Evolutionary conservation across 2,113 vertebrate species (phyloP).

Genomic region (Lophura nycthemera): DNA sequence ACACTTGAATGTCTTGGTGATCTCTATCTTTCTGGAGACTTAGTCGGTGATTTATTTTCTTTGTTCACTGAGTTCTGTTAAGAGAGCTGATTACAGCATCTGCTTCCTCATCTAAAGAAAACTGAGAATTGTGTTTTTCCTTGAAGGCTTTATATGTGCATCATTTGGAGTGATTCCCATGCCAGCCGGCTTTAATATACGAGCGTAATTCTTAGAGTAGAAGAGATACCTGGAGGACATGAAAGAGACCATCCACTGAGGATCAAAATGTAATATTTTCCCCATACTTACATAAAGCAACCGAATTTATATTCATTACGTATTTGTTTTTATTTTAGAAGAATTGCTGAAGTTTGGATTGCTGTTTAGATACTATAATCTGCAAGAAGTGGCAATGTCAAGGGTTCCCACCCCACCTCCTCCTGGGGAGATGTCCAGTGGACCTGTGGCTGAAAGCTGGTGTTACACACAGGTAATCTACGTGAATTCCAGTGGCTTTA

Average conservation of each 20-base stretch:
- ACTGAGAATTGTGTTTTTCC: background rate
- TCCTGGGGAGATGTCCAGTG: conserved; percentile 94
- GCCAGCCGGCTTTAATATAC: background rate
- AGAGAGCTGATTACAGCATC: background rate
- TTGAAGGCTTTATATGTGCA: background rate
- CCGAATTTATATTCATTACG: background rate
- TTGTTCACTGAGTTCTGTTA: background rate
- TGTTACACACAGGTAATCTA: conserved; percentile 96
- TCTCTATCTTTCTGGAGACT: background rate
- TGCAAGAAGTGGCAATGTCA: conserved; percentile 87
- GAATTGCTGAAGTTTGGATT: conserved; percentile 71
- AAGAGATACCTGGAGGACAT: background rate
- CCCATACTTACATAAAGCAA: background rate
- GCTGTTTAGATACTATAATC: conserved; percentile 66
- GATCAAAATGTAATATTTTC: background rate
- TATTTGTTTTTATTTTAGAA: conserved; percentile 53
- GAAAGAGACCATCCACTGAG: background rate
- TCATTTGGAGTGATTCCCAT: background rate
- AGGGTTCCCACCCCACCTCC: conserved; percentile 92
- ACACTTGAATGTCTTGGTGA: background rate
- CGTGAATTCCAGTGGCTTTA: background rate
- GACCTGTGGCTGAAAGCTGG: conserved; percentile 98
- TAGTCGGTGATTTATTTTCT: background rate
- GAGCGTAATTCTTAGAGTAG: background rate
- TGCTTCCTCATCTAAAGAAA: background rate